Evolutionary conservation across 1,140 invertebrate genomes (phyloP), one percentile per base, ranked within the genome.

Genomic region (Chrysomallon squamiferum): DNA sequence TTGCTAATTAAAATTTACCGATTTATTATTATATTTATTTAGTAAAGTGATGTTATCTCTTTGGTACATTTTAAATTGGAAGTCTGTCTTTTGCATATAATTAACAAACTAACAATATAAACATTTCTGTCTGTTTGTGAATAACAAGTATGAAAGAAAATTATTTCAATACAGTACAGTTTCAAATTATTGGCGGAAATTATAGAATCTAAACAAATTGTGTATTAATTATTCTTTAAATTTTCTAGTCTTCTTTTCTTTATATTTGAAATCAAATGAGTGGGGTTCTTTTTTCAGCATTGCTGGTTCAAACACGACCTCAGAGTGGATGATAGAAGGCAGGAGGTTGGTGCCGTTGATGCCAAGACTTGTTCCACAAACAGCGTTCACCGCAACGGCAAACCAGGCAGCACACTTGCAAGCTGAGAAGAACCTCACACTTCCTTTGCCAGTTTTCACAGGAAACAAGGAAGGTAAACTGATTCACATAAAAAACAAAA

Each of bases 291-390:
- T 49, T 85, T 88, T 50, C 80, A 94, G 93, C 78, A 88, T 95
- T 80, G 89, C 89, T 80, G 93, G 93, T 13, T 90, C 92, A 62
- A 92, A 93, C 80, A 92, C 91, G 67, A 89, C 89, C 56, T 89
- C 91, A 74, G 93, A 93, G 85, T 96, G 94, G 95, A 89, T 91
- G 63, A 89, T 92, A 67, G 94, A 96, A 87, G 94, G 94, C 27
- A 86, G 93, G 32, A 88, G 94, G 75, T 84, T 90, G 49, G 90
- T 95, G 69, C 93, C 94, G 13, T 84, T 95, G 38, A 87, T 95
- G 83, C 92, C 93, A 6, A 88, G 94, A 68, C 88, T 93, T 22
- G 90, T 92, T 62, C 91, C 93, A 32, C 92, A 93, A 76, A 94
- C 93, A 3, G 90, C 91, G 20, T 94, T 94, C 77, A 93, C 92